Evolutionary conservation across 2,888 invertebrate genomes (phyloP).

Genomic region (Dorcus hopei): DNA sequence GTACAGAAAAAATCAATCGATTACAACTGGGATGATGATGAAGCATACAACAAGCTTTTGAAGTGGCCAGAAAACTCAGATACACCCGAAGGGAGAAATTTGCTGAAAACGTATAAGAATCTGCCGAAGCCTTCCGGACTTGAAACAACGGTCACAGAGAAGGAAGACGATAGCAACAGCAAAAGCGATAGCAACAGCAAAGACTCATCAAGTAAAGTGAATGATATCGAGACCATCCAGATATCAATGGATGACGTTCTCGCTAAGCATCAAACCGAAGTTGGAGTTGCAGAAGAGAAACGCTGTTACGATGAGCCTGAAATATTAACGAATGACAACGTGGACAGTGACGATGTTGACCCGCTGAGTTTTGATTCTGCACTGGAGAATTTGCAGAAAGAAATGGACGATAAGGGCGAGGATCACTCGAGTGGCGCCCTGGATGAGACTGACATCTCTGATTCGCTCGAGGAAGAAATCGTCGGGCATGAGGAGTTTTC

Average conservation of each 20-base stretch:
- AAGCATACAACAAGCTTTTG: conserved; percentile 1
- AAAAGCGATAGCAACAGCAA: not conserved
- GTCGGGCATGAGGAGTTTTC: conserved; percentile 30
- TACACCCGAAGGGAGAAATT: not conserved
- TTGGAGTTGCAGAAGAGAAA: not conserved
- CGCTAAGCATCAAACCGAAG: not conserved
- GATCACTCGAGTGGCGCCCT: not conserved
- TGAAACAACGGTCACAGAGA: not conserved
- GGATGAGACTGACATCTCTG: not conserved
- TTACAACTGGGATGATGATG: conserved; percentile 1
- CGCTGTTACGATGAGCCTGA: conserved; percentile 8
- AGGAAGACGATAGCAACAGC: not conserved
- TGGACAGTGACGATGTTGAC: conserved; percentile 13
- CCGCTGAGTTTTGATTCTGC: conserved; percentile 14
- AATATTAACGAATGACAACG: conserved; percentile 1
- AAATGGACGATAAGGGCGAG: conserved; percentile 1
- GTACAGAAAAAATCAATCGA: not conserved
- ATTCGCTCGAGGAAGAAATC: conserved; percentile 17
- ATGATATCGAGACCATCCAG: not conserved
- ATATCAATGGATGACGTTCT: not conserved
- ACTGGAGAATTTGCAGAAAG: not conserved
- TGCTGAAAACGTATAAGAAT: not conserved
- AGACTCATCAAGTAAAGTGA: not conserved
- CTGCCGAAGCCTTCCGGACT: not conserved
- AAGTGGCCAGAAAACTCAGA: not conserved